Evolutionary conservation across 2,888 invertebrate genomes (phyloP).

Genomic region (Drosophila setosimentum): DNA sequence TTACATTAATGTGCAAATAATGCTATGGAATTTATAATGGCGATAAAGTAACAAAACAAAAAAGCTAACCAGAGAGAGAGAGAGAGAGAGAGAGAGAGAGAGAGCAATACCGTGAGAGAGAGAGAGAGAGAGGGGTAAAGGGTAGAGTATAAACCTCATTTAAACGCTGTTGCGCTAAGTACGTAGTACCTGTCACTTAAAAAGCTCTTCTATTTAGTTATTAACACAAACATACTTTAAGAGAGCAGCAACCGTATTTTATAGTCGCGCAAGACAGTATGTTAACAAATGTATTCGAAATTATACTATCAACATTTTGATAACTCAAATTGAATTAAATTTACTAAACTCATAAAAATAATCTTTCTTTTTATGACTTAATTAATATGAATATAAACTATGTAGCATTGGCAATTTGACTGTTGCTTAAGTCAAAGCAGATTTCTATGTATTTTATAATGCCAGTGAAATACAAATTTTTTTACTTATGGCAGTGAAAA

Average conservation of each 20-base stretch:
- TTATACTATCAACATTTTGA: not conserved
- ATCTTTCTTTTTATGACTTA: not conserved
- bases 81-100: not conserved
- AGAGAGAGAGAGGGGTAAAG: conserved; percentile 4
- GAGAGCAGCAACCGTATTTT: conserved; percentile 12
- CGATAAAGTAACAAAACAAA: conserved; percentile 38
- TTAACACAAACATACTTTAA: conserved; percentile 52
- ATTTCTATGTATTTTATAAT: not conserved
- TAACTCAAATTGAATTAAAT: not conserved
- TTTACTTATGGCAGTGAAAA: not conserved
- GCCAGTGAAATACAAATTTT: too few relatives aligned
- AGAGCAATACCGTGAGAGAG: too few relatives aligned
- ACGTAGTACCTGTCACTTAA: conserved; percentile 62
- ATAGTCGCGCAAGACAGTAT: conserved; percentile 36
- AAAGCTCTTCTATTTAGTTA: conserved; percentile 71
- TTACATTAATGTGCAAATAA: conserved; percentile 76
- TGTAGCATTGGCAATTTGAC: not conserved
- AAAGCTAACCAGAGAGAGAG: conserved; percentile 42
- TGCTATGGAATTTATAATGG: conserved; percentile 74
- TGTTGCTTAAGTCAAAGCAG: not conserved
- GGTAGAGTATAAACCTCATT: conserved; percentile 61
- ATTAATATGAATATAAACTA: not conserved
- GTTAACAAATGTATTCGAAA: not conserved
- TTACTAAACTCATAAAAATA: not conserved
- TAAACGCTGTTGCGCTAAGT: conserved; percentile 62